Evolutionary conservation across 1,140 invertebrate genomes (phyloP), one percentile per base, ranked within the genome.

Genomic region (Drosophila auraria): DNA sequence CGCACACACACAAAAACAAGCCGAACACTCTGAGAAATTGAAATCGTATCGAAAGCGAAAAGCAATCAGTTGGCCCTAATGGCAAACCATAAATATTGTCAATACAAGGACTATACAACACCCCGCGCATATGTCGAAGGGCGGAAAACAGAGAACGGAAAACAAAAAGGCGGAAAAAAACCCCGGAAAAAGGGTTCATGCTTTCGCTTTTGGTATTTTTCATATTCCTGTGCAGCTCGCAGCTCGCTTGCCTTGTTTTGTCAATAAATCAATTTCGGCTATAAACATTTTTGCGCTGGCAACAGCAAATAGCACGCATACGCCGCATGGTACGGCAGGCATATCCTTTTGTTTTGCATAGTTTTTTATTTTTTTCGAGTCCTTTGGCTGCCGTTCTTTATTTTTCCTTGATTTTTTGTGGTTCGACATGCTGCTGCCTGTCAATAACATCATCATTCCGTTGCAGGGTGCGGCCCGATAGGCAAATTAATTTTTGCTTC

Each of bases 221-320:
- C 58, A 80, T 80, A 83, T 82, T 74, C 38, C 64, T 64, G 50
- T 54, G 63, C 63, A 66, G 62, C 36, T 17, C 25, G 33, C 42
- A 57, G 63, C 45, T 63, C 66, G 51, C 47, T 57, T 59, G 63
- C 42, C 71, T 76, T 90, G 86, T 90, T 90, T 90, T 90, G 82
- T 90, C 86, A 90, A 90, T 90, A 90, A 90, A 90, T 90, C 86
- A 90, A 90, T 90, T 90, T 90, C 57, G 65, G 71, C 76, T 82
- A 89, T 86, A 86, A 89, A 86, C 87, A 90, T 74, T 74, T 73
- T 74, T 74, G 47, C 56, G 71, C 56, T 56, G 40, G 69, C 71
- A 74, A 74, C 71, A 53, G 71, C 68, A 74, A 74, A 74, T 90
- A 91, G 86, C 86, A 89, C 86, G 86, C 86, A 89, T 86, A 86